Percentiles rank a stretch among this genome's conserved stretches.
Evolutionary conservation across 2,888 invertebrate species (phyloP).

Genomic region (Dynastes maya): DNA sequence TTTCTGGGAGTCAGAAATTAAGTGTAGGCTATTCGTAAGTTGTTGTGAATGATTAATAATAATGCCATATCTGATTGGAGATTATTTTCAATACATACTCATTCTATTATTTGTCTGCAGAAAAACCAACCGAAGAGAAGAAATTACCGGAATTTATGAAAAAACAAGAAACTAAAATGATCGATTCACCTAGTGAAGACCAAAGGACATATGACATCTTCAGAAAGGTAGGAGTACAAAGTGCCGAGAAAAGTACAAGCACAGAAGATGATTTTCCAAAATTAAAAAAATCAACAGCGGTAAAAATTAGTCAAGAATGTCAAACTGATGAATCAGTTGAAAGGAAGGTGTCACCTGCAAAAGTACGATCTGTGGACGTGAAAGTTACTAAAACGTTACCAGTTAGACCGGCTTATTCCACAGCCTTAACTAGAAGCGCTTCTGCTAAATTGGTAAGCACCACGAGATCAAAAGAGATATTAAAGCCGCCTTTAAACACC

Average conservation of each 20-base stretch:
- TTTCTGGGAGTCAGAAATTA: no score
- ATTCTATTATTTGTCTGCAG: neutral
- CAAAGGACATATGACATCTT: constrained; percentile 69
- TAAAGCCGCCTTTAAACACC: constrained; percentile 58
- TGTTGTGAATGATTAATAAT: no score
- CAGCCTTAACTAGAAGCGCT: constrained; percentile 69
- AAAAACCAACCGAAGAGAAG: constrained; percentile 3
- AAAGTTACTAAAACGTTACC: constrained; percentile 28
- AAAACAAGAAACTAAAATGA: constrained; percentile 37
- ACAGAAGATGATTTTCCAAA: constrained; percentile 68
- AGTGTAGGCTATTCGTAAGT: no score
- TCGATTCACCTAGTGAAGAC: constrained; percentile 69
- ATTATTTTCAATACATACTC: no score
- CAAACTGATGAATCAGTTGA: constrained; percentile 66
- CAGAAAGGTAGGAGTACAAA: constrained; percentile 67
- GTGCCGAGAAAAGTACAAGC: constrained; percentile 68
- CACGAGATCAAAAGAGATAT: constrained; percentile 60
- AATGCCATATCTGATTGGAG: no score
- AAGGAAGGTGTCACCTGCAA: constrained; percentile 58
- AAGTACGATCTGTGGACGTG: constrained; percentile 45
- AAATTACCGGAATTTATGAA: constrained; percentile 18
- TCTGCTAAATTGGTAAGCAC: constrained; percentile 63
- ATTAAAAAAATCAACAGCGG: constrained; percentile 62
- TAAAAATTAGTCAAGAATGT: constrained; percentile 67
- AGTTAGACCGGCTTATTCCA: constrained; percentile 65